These are phyloP conservation scores for Anguilla rostrata DNA, from an alignment of 2,113 vertebrate genomes.

Conservation along the genomic window DNA sequence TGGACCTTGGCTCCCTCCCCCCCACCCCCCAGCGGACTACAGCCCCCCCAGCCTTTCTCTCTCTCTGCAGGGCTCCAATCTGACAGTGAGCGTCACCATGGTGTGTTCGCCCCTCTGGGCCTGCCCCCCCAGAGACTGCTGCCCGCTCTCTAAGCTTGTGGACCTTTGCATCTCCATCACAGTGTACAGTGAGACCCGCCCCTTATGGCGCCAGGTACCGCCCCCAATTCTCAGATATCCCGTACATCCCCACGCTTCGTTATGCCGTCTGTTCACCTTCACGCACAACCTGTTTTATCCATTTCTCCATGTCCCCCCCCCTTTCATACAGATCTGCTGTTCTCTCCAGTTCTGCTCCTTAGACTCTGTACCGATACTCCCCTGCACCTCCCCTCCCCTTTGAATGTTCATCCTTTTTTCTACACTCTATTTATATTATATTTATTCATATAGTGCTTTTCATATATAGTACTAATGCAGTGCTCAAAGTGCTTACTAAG, in stretches of 20 bases:
- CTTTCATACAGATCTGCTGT: too few relatives aligned
- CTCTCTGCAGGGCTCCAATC: slow-evolving; percentile 34
- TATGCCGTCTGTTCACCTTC: not conserved
- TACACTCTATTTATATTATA: too few relatives aligned
- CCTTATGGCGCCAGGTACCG: slow-evolving; percentile 49
- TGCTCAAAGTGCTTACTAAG: too few relatives aligned
- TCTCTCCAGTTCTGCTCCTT: too few relatives aligned
- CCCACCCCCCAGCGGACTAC: slow-evolving; percentile 46
- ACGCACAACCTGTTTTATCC: too few relatives aligned
- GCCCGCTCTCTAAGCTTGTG: slow-evolving; percentile 44
- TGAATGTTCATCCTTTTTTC: too few relatives aligned
- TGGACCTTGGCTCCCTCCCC: not conserved
- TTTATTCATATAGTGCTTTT: too few relatives aligned
- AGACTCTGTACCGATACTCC: too few relatives aligned
- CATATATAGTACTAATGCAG: too few relatives aligned
- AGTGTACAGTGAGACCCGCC: slow-evolving; percentile 55
- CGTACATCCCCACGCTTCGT: not conserved
- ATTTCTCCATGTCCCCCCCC: too few relatives aligned
- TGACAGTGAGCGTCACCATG: slow-evolving; percentile 58
- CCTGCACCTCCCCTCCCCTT: too few relatives aligned
- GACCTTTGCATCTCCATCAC: slow-evolving; percentile 55
- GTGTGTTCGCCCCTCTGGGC: slow-evolving; percentile 57
- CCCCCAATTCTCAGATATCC: not conserved
- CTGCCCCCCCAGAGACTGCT: slow-evolving; percentile 41
- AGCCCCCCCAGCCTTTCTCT: slow-evolving; percentile 58